phyloP scores from a whole-genome alignment of 2,888 invertebrate species.

The Carterocephalus palaemon region DNA sequence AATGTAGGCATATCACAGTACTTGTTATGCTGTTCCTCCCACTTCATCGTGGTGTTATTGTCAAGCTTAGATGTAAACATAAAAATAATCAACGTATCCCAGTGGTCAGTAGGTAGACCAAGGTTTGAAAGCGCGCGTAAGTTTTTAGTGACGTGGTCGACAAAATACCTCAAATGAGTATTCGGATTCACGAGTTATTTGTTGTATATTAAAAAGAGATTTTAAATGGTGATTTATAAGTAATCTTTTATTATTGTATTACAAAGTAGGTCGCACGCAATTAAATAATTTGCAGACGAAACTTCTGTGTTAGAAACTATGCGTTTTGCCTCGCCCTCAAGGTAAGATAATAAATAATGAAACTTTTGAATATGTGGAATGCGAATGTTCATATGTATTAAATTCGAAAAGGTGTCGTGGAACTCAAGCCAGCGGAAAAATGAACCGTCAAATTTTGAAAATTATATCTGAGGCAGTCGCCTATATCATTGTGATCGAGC shows the following conservation, averaged over 20 bases:
- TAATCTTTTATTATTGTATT: slow-evolving; percentile 27
- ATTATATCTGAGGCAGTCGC: slow-evolving; percentile 26
- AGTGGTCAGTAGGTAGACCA: slow-evolving; percentile 28
- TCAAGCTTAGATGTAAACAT: slow-evolving; percentile 29
- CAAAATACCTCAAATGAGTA: slow-evolving; percentile 26
- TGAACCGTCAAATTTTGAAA: no score
- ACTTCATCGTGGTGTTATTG: slow-evolving; percentile 20
- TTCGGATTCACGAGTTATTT: slow-evolving; percentile 26
- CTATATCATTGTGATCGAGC: slow-evolving; percentile 9
- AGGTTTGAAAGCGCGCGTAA: slow-evolving; percentile 30
- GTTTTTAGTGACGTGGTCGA: slow-evolving; percentile 32
- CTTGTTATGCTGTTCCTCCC: slow-evolving; percentile 25
- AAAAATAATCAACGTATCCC: slow-evolving; percentile 28
- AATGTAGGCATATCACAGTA: slow-evolving; percentile 24
- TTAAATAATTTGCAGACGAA: slow-evolving; percentile 23
- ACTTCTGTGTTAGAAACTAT: no score
- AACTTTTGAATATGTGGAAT: slow-evolving; percentile 28
- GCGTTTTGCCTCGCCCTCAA: no score
- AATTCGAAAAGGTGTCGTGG: no score
- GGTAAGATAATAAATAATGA: no score
- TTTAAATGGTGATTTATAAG: no score
- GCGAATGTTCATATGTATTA: slow-evolving; percentile 25
- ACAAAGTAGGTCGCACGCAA: slow-evolving; percentile 27
- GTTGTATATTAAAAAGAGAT: slow-evolving; percentile 23
- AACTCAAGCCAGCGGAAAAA: no score